Evolutionary conservation across 2,888 invertebrate species (phyloP), one percentile per base, ranked within the genome.

Genomic region (Bursaphelenchus okinawaensis): DNA sequence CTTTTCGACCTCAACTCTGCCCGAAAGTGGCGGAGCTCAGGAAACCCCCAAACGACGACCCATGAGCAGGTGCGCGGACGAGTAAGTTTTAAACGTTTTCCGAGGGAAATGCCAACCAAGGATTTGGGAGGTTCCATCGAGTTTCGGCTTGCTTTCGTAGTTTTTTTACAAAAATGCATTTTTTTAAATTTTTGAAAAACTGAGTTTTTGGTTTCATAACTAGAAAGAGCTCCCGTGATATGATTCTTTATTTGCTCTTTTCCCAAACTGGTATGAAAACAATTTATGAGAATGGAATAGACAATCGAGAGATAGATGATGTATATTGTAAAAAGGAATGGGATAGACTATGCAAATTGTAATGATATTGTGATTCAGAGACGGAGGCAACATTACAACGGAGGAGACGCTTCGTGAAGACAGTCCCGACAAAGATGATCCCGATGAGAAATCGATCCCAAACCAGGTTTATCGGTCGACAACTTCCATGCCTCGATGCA

Each of bases 1-100:
- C 54, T 54, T n/a, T 20, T 54, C 54, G n/a, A 22, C 52, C 62
- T 26, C 20, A 54, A 20, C 62, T n/a, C 31, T 55, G 12, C 55
- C 22, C 28, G 40, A 22, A 40, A 40, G 40, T n/a, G 40, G 40
- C n/a, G 40, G 40, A 16, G 40, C 40, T n/a, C 40, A 40, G 40
- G 40, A 40, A 40, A 40, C 40, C 16, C 40, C 40, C 40, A 40
- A 40, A 40, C 40, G 40, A 40, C 40, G 40, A 40, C 40, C 40
- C 40, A 40, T 40, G 40, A 40, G 3, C 16, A 40, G 1, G 16
- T n/a, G 40, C 16, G 40, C 12, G n/a, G 40, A 40, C 16, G 40
- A 40, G 40, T 40, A 40, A 40, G 40, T 40, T n/a, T 1, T n/a
- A n/a, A n/a, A n/a, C 12, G 40, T 40, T 40, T 40, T 3, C n/a